phyloP scores from a whole-genome alignment of 2,797 vertebrate species.

The Pseudopleuronectes americanus region DNA sequence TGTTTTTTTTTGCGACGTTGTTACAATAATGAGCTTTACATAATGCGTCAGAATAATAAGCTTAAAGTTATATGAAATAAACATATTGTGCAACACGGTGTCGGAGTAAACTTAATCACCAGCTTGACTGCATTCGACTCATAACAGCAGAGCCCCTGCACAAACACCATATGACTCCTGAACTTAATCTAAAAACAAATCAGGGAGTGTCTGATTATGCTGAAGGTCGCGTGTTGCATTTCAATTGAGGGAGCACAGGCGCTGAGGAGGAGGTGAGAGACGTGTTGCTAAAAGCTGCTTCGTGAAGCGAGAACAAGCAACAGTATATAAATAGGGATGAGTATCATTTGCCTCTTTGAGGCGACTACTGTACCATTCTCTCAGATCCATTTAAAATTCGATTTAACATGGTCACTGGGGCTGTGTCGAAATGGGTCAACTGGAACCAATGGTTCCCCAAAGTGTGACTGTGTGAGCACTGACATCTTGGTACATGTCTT shows the following conservation, averaged over 20 bases:
- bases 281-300: constrained; percentile 34
- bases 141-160: constrained; percentile 50
- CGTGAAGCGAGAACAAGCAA: constrained; percentile 30
- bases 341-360: constrained; percentile 22
- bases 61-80: constrained; percentile 55
- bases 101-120: constrained; percentile 57
- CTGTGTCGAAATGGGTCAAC: constrained; percentile 52
- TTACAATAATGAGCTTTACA: constrained; percentile 30
- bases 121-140: constrained; percentile 63
- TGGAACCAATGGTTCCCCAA: constrained; percentile 47
- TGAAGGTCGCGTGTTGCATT: constrained; percentile 63
- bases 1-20: neutral
- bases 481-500: constrained; percentile 18
- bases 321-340: constrained; percentile 23
- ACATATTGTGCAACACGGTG: constrained; percentile 58
- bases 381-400: constrained; percentile 40
- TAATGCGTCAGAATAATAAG: constrained; percentile 57
- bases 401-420: constrained; percentile 27
- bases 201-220: constrained; percentile 67
- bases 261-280: constrained; percentile 25
- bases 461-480: constrained; percentile 24
- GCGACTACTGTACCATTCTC: constrained; percentile 25
- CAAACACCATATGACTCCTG: constrained; percentile 67
- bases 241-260: constrained; percentile 47
- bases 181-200: constrained; percentile 75